phyloP scores from a whole-genome alignment of 2,888 invertebrate genomes.

The Acanthosepion esculentum region DNA sequence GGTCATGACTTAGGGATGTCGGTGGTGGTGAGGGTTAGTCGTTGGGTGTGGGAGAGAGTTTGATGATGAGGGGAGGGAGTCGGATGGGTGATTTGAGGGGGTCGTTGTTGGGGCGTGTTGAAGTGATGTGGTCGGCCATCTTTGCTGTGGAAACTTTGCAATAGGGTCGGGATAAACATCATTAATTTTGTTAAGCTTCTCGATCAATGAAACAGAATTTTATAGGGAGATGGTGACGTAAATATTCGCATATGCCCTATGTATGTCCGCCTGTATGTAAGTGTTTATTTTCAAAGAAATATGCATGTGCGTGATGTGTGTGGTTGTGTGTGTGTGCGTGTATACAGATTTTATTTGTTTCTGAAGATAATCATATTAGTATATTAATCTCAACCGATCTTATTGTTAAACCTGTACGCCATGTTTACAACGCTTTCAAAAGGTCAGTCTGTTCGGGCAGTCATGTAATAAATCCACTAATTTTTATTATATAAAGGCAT shows the following conservation, averaged over 20 bases:
- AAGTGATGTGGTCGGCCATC: background rate
- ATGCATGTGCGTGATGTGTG: background rate
- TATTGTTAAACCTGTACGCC: too few relatives aligned
- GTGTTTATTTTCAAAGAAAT: background rate
- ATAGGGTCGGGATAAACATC: conserved; percentile 22
- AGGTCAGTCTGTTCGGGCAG: too few relatives aligned
- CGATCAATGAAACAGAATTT: conserved; percentile 21
- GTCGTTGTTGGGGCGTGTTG: background rate
- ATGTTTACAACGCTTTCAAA: too few relatives aligned
- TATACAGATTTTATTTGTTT: background rate
- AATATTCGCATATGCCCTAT: conserved; percentile 9
- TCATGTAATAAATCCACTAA: too few relatives aligned
- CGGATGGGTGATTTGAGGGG: background rate
- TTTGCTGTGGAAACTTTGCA: conserved; percentile 33
- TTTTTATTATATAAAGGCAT: too few relatives aligned
- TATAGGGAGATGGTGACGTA: conserved; percentile 33
- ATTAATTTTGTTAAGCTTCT: conserved; percentile 21
- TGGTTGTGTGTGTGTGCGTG: background rate
- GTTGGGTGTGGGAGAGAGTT: background rate
- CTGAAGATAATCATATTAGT: too few relatives aligned
- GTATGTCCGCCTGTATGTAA: background rate
- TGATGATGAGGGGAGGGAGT: too few relatives aligned
- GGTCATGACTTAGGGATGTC: background rate
- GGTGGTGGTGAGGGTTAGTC: background rate
- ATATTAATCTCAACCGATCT: too few relatives aligned